Base-by-base conservation (phyloP, 2,888 invertebrate species). In the Hirudinaria manillensis region DNA sequence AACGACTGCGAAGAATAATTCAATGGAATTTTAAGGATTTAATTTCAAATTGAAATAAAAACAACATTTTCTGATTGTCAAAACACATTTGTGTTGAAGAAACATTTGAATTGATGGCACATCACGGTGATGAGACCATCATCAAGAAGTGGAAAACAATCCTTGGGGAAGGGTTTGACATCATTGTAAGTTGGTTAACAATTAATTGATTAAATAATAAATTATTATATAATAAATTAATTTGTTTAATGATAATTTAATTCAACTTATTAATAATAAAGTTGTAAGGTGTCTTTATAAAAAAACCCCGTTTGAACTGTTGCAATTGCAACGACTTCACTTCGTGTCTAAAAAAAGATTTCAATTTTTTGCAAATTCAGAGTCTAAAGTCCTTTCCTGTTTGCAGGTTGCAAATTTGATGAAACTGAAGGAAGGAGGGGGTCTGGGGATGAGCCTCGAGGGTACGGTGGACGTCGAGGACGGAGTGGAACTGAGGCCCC, bases 401-500 rank as follows among this genome's bases (percentile, higher is more conserved):
- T 83, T 83, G 3, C 83, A 93, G 92, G 91, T 96, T 80, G 93
- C 94, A 77, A 94, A 96, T 87, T 88, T 97, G 80, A 91, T 91
- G 82, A 96, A 96, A 88, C 90, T 95, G 82, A 91, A 82, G 82
- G 91, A 91, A 82, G 93, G 93, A 66, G 94, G 94, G 68, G 98
- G 98, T 2, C 89, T 99, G 75, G 98, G 98, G 53, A 96, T 99
- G 81, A 97, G 95, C 72, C 88, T 98, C 78, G 97, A 98, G 86
- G 98, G 99, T 73, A 99, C 99, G 0, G 98, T 97, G 61, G 99
- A 99, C 85, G 96, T 99, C 74, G 97, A 98, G 87, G 83, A 84
- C 79, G 98, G 98, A 0, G 90, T 93, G 76, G 98, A 99, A 87
- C 94, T 97, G 66, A 89, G 97, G 76, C 98, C 99, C 2, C 99